Percentiles rank a stretch among this genome's conserved stretches.
Evolutionary conservation across 2,888 invertebrate genomes (phyloP).

Genomic region (Philereme transversata): DNA sequence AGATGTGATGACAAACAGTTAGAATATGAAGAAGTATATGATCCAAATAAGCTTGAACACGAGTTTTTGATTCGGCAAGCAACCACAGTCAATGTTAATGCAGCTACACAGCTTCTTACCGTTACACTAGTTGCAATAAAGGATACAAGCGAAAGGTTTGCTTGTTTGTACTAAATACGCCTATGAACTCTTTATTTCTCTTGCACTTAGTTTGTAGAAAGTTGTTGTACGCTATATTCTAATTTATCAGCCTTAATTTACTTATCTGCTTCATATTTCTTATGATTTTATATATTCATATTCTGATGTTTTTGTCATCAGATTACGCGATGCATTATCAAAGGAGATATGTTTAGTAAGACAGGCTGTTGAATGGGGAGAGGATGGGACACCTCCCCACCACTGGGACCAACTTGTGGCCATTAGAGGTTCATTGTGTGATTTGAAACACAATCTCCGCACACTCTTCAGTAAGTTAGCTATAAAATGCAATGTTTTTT

Average conservation of each 20-base stretch:
- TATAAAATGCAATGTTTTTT: too few relatives aligned
- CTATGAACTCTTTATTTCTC: neutral
- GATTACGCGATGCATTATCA: conserved; percentile 68
- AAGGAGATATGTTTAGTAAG: conserved; percentile 74
- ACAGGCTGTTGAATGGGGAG: conserved; percentile 79
- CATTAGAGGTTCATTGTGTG: conserved; percentile 67
- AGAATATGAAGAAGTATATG: conserved; percentile 50
- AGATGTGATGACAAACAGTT: conserved; percentile 59
- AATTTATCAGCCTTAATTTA: too few relatives aligned
- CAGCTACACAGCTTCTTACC: conserved; percentile 81
- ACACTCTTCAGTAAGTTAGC: conserved; percentile 65
- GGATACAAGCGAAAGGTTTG: conserved; percentile 79
- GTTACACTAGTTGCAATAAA: conserved; percentile 81
- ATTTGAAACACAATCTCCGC: conserved; percentile 72
- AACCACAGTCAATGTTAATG: conserved; percentile 79
- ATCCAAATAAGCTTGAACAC: conserved; percentile 70
- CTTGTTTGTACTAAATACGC: conserved; percentile 1
- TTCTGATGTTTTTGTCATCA: conserved; percentile 36
- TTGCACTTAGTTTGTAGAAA: neutral
- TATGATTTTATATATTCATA: too few relatives aligned
- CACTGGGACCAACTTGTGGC: conserved; percentile 80
- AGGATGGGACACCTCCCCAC: conserved; percentile 71
- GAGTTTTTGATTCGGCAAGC: conserved; percentile 82
- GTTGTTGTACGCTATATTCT: too few relatives aligned
- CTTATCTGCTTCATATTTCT: too few relatives aligned